Percentiles rank a stretch among this genome's conserved stretches.
phyloP scores from a whole-genome alignment of 2,113 vertebrate genomes.

The Irena cyanogastra region DNA sequence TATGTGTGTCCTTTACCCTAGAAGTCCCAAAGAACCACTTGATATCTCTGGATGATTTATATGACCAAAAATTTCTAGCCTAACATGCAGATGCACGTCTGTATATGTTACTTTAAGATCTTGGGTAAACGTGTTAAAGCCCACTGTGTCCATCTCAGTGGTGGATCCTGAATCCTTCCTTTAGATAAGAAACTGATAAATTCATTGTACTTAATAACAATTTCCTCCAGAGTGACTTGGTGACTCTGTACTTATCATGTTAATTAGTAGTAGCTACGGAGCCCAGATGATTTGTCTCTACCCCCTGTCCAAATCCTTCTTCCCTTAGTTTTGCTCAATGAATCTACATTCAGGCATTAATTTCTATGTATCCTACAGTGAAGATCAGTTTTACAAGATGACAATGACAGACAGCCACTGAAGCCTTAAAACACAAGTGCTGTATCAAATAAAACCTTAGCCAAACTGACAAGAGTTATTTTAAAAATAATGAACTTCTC shows the following conservation, averaged over 20 bases:
- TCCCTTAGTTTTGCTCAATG: not conserved
- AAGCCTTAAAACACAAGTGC: not conserved
- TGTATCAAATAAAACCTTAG: not conserved
- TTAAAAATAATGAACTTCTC: constrained; percentile 25
- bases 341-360: not conserved
- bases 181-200: not conserved
- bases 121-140: not conserved
- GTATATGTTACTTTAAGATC: not conserved
- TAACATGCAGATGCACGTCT: not conserved
- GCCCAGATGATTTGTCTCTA: not conserved
- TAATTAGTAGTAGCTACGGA: not conserved
- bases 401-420: not conserved
- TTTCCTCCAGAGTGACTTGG: not conserved
- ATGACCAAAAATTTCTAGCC: not conserved
- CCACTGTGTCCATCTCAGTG: not conserved
- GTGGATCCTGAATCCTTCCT: not conserved
- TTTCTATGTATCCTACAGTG: not conserved
- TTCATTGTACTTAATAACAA: not conserved
- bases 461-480: not conserved
- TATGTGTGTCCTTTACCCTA: not conserved
- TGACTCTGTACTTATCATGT: not conserved
- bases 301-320: not conserved
- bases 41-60: not conserved
- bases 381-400: constrained; percentile 17
- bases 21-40: not conserved